Conservation (phyloP, 2,113 vertebrate genomes). For the Pachyramphus minor region DNA sequence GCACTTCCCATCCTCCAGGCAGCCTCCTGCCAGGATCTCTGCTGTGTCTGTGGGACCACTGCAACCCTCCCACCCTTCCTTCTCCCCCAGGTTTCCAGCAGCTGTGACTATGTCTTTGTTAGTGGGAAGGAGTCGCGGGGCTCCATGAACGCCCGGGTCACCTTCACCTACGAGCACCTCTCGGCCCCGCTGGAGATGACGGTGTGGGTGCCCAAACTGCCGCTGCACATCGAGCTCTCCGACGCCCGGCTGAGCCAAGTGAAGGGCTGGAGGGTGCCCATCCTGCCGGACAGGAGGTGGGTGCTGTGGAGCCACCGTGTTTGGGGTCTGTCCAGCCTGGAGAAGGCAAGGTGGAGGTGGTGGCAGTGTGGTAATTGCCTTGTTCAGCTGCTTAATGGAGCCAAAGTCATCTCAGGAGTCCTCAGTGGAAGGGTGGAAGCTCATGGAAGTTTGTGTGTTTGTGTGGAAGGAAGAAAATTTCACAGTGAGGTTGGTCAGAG, state of each 20-base stretch:
- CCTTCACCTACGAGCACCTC: conserved; percentile 94
- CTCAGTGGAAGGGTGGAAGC: not conserved
- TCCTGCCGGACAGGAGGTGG: conserved; percentile 90
- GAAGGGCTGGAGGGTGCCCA: conserved; percentile 97
- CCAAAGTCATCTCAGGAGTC: not conserved
- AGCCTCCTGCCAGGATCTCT: not conserved
- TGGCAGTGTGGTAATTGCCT: not conserved
- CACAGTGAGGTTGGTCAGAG: not conserved
- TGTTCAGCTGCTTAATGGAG: not conserved
- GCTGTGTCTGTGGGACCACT: not conserved
- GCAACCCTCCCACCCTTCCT: not conserved
- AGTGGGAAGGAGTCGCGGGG: conserved; percentile 93
- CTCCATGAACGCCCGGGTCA: conserved; percentile 93
- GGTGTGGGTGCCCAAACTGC: conserved; percentile 96
- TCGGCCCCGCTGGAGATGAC: conserved; percentile 92
- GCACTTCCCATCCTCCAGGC: not conserved
- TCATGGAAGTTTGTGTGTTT: not conserved
- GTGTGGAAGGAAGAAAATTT: not conserved
- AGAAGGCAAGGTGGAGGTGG: not conserved
- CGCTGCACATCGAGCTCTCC: conserved; percentile 89
- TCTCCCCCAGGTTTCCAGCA: conserved; percentile 86
- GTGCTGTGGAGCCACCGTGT: accelerated
- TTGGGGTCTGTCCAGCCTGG: not conserved
- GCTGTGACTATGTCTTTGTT: conserved; percentile 96
- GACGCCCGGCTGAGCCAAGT: conserved; percentile 91